Evolutionary conservation across 2,888 invertebrate genomes (phyloP).

Genomic region (Drosophila pullipes): DNA sequence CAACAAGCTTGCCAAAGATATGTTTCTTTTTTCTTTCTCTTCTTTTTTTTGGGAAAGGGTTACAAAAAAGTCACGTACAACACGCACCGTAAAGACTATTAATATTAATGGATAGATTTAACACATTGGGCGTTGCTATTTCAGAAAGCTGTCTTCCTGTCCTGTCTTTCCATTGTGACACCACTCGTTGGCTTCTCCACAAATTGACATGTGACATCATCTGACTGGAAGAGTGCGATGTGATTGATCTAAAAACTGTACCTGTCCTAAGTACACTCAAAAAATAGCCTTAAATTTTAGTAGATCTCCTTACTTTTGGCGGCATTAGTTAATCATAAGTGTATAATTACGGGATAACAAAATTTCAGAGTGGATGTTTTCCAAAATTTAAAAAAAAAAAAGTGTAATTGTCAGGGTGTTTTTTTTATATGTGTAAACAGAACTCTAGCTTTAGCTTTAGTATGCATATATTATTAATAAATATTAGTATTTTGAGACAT

Average conservation of each 20-base stretch:
- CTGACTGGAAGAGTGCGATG: constrained; percentile 36
- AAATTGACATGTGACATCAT: constrained; percentile 76
- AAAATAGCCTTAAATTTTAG: background rate
- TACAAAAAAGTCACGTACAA: constrained; percentile 79
- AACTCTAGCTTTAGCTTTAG: background rate
- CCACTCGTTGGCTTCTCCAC: constrained; percentile 47
- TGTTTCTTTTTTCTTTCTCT: background rate
- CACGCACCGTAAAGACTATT: constrained; percentile 76
- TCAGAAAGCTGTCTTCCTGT: constrained; percentile 51
- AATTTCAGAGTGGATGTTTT: too few relatives aligned
- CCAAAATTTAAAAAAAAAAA: too few relatives aligned
- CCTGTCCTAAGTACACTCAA: background rate
- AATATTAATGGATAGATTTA: constrained; percentile 83
- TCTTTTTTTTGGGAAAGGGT: constrained; percentile 64
- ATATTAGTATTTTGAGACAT: background rate
- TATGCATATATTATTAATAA: background rate
- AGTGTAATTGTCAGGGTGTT: too few relatives aligned
- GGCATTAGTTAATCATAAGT: too few relatives aligned
- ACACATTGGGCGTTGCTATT: constrained; percentile 79
- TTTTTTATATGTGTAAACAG: too few relatives aligned
- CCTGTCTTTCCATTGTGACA: constrained; percentile 31
- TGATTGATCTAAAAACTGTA: constrained; percentile 41
- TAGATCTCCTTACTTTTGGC: background rate
- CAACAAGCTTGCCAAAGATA: constrained; percentile 66
- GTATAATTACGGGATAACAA: too few relatives aligned